Base-by-base conservation (phyloP, 2,888 invertebrate genomes). In the Glaucopsyche alexis region DNA sequence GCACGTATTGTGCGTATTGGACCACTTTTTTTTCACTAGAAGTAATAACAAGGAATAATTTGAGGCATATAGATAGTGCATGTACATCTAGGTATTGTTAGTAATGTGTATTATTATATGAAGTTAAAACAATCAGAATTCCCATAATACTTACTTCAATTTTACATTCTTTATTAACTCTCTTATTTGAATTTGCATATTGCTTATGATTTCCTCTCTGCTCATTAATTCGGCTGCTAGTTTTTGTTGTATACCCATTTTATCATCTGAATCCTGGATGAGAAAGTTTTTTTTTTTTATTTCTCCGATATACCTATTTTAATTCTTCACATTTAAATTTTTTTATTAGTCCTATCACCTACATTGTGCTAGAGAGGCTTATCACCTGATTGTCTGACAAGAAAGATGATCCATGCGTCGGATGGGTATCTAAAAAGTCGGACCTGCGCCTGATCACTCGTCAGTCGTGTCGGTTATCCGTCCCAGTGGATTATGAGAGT, bases 201-300 rank as follows among this genome's bases (percentile, higher is more conserved):
- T 91, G 70, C 83, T 83, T 73, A 91, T 78, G 75, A 89, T 83
- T 83, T 93, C 91, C 76, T 93, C 93, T 77, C 93, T 94, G 76
- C 83, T 88, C 8, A 91, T 77, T 47, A 94, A 84, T 76, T 94
- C 93, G 8, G 89, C 89, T 6, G 91, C 90, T 77, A 94, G 76
- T 80, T 92, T 93, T 78, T 93, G 92, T 81, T 93, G 90, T 80
- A 91, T 86, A 52, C 88, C 88, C 78, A 88, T 83, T 81, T 91
- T 90, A 78, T 89, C 88, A 29, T 93, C 91, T 0, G 89, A 81
- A 76, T 92, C 91, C 87, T 89, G 82, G 75, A 87, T 88, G 60
- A 74, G 55, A 77, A 6, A 1, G 2, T 29, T 2, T 1, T 29
- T 29, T 3, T 29, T 29, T 29, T 29, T 29, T 29, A 29, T 29